These are phyloP conservation scores for Drosophila nannoptera DNA, from an alignment of 1,140 invertebrate genomes.

Conservation along the genomic window DNA sequence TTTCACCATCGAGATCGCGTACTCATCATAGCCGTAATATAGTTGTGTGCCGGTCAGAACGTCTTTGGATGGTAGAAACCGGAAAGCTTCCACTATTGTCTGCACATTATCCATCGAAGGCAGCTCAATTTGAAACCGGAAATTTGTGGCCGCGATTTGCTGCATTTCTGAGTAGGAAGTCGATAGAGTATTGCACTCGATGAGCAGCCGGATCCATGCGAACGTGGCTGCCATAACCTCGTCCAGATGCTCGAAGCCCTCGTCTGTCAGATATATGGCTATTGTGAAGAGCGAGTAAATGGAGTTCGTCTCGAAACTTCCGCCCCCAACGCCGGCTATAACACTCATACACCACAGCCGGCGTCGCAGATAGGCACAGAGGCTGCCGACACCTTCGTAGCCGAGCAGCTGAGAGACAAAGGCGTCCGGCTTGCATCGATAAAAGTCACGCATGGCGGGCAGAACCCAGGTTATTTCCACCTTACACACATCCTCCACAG, in stretches of 20 bases:
- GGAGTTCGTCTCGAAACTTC: slow-evolving; percentile 87
- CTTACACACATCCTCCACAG: slow-evolving; percentile 84
- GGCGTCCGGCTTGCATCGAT: slow-evolving; percentile 86
- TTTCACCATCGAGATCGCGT: slow-evolving; percentile 83
- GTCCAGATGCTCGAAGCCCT: slow-evolving; percentile 86
- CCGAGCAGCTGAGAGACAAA: slow-evolving; percentile 92
- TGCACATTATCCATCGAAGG: slow-evolving; percentile 88
- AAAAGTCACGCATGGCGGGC: slow-evolving; percentile 83
- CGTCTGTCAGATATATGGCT: slow-evolving; percentile 87
- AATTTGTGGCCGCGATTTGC: slow-evolving; percentile 86
- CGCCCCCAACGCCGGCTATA: slow-evolving; percentile 85
- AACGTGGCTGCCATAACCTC: slow-evolving; percentile 86
- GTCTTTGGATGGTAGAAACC: slow-evolving; percentile 86
- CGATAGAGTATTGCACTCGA: slow-evolving; percentile 82
- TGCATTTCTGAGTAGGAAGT: slow-evolving; percentile 71
- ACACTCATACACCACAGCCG: slow-evolving; percentile 92
- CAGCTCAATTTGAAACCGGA: slow-evolving; percentile 85
- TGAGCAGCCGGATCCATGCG: slow-evolving; percentile 87
- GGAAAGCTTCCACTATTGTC: slow-evolving; percentile 87
- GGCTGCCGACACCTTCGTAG: slow-evolving; percentile 92
- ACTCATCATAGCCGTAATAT: slow-evolving; percentile 89
- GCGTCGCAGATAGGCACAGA: slow-evolving; percentile 89
- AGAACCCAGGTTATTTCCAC: slow-evolving; percentile 89
- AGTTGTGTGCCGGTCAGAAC: slow-evolving; percentile 87
- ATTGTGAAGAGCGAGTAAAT: slow-evolving; percentile 87